Percentiles rank a stretch among this genome's conserved stretches.
Evolutionary conservation across 2,888 invertebrate species (phyloP).

Genomic region (Alentia gelatinosa): DNA sequence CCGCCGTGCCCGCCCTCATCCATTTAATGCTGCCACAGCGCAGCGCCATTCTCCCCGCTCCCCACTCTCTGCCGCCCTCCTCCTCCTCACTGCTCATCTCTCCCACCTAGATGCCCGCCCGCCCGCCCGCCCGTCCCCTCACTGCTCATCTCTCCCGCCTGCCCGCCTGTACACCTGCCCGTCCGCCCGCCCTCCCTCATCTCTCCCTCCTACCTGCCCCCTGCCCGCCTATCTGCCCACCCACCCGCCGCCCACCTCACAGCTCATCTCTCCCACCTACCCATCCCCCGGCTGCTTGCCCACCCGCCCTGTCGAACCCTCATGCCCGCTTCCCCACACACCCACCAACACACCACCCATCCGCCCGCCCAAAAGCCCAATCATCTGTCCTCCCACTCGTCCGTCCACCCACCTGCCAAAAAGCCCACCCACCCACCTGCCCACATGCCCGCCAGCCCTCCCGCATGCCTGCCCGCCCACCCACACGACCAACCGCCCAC

Average conservation of each 20-base stretch:
- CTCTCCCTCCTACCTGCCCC: background rate
- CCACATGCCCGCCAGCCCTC: too few relatives aligned
- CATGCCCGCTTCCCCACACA: background rate
- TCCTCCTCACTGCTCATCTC: background rate
- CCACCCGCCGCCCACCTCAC: background rate
- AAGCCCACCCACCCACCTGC: too few relatives aligned
- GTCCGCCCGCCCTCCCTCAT: background rate
- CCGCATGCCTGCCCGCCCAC: too few relatives aligned
- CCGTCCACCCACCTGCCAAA: too few relatives aligned
- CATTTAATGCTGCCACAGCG: background rate
- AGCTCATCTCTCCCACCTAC: background rate
- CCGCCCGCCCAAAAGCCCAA: too few relatives aligned
- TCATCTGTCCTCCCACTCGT: too few relatives aligned
- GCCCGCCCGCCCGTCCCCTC: too few relatives aligned
- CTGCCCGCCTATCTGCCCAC: background rate
- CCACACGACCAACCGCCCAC: too few relatives aligned
- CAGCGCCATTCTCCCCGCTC: background rate
- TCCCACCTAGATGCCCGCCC: background rate
- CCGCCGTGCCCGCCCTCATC: conserved; percentile 20
- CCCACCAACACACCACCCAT: background rate
- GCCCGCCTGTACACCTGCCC: background rate
- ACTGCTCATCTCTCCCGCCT: background rate
- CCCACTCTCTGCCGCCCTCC: background rate
- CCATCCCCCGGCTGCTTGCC: background rate
- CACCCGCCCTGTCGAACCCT: background rate